Percentiles rank a stretch among this genome's conserved stretches.
These are phyloP conservation scores for Drosophila barbarae DNA, from an alignment of 2,888 invertebrate genomes.

Conservation along the genomic window DNA sequence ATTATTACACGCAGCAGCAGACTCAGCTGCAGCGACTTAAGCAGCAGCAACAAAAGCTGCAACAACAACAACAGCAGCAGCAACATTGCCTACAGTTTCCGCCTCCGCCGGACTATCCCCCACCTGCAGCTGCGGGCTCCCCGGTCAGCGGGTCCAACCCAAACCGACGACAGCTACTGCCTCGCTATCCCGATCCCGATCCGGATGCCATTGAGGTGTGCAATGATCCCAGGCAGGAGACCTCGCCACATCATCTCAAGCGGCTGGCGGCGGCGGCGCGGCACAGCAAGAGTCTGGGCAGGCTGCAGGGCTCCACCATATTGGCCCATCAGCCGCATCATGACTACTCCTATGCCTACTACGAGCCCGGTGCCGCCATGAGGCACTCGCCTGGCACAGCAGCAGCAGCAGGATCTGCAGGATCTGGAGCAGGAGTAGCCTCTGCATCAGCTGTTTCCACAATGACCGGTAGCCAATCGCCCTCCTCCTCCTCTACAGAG, in stretches of 20 bases:
- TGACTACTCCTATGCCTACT: constrained; percentile 92
- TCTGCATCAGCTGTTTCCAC: not conserved
- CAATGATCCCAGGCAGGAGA: constrained; percentile 63
- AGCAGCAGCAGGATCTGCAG: not conserved
- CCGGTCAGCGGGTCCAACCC: constrained; percentile 43
- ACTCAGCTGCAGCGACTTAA: constrained; percentile 61
- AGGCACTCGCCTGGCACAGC: constrained; percentile 35
- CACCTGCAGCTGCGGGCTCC: constrained; percentile 40
- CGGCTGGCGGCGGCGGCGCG: constrained; percentile 42
- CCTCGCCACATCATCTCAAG: constrained; percentile 52
- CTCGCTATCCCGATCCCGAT: constrained; percentile 77
- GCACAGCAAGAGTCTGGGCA: constrained; percentile 56
- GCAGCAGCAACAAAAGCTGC: constrained; percentile 61
- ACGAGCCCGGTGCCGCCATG: constrained; percentile 85
- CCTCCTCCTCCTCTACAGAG: constrained; percentile 35
- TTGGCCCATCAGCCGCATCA: constrained; percentile 64
- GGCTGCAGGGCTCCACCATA: not conserved
- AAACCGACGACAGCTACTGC: constrained; percentile 61
- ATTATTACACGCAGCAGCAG: constrained; percentile 66
- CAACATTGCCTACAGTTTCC: constrained; percentile 82
- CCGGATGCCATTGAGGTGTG: constrained; percentile 79
- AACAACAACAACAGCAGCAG: constrained; percentile 42
- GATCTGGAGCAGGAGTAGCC: not conserved
- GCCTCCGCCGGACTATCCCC: constrained; percentile 85
- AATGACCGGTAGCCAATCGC: not conserved